These are phyloP conservation scores for Phenganax subtilis DNA, from an alignment of 92 coral and sea anemone genomes.

Conservation along the genomic window DNA sequence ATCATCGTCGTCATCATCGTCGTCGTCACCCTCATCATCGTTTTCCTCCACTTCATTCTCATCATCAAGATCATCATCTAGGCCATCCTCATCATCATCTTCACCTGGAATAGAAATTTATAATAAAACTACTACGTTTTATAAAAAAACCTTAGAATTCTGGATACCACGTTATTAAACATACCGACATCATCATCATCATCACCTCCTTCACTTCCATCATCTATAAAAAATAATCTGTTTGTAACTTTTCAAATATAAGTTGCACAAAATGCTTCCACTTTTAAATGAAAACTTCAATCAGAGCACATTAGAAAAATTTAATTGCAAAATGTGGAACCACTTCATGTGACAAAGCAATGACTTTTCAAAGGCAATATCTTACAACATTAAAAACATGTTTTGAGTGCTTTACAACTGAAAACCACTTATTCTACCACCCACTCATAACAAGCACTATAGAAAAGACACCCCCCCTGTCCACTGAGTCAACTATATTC, in stretches of 20 bases:
- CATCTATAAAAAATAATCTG: conserved; percentile 1
- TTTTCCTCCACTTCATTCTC: conserved; percentile 63
- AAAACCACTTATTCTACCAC: not conserved
- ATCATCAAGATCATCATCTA: conserved; percentile 21
- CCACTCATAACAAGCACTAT: not conserved
- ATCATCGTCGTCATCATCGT: conserved; percentile 80
- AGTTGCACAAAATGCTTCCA: not conserved
- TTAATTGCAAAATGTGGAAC: not conserved
- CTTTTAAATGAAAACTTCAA: not conserved
- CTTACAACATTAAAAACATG: too few relatives aligned
- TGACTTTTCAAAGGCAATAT: too few relatives aligned
- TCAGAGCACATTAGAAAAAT: not conserved
- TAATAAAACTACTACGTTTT: not conserved
- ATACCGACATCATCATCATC: conserved; percentile 41
- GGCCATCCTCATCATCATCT: conserved; percentile 81
- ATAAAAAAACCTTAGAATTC: not conserved
- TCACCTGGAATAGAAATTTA: conserved; percentile 43
- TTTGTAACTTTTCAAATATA: not conserved
- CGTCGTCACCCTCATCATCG: conserved; percentile 80
- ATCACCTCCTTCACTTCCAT: conserved; percentile 37
- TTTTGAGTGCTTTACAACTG: too few relatives aligned
- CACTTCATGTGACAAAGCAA: too few relatives aligned
- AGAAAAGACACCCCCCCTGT: not conserved
- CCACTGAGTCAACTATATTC: not conserved
- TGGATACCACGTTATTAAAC: not conserved